phyloP scores from a whole-genome alignment of 1,140 invertebrate species.

The Orius laevigatus region DNA sequence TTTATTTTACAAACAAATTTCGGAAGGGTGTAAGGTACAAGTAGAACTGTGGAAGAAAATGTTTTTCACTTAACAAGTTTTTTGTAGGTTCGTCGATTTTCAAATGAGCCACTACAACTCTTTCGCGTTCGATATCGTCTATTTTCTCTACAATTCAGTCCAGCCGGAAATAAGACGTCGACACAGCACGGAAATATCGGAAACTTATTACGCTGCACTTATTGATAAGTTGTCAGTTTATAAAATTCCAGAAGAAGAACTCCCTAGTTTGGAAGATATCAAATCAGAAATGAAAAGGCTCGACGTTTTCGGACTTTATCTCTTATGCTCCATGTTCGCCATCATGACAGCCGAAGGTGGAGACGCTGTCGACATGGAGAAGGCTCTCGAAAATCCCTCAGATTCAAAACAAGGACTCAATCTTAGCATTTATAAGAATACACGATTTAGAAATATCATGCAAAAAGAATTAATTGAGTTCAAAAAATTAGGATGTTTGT shows the following conservation, averaged over 20 bases:
- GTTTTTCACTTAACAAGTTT: no score
- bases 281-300: constrained; percentile 6
- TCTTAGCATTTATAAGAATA: no score
- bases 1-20: no score
- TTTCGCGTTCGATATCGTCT: constrained; percentile 3
- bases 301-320: not conserved
- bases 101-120: constrained; percentile 12
- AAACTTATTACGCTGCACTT: constrained; percentile 4
- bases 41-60: no score
- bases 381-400: no score
- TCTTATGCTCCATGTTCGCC: no score
- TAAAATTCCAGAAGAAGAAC: not conserved
- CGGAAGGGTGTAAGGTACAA: no score
- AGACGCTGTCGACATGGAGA: no score
- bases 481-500: not conserved
- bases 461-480: no score
- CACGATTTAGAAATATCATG: no score
- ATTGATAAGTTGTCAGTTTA: constrained; percentile 3
- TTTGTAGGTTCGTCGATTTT: constrained; percentile 8
- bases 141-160: constrained; percentile 8
- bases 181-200: not conserved
- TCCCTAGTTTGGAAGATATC: constrained; percentile 2
- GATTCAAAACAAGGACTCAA: no score
- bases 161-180: not conserved
- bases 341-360: no score